phyloP scores from a whole-genome alignment of 2,797 vertebrate genomes.

The Zenarchopterus dispar region DNA sequence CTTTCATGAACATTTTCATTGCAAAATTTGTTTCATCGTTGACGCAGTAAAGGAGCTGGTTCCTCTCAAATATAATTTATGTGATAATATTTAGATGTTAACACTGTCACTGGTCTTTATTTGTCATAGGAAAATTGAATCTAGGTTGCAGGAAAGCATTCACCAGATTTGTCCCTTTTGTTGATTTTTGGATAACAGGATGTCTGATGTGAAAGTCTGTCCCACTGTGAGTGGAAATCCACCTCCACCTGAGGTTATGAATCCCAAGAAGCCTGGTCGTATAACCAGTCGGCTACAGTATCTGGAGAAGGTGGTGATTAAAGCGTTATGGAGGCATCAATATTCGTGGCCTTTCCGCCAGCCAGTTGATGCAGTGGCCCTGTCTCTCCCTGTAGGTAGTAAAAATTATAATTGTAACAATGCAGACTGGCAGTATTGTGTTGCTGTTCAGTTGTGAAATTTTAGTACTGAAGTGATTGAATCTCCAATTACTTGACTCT shows the following conservation, averaged over 20 bases:
- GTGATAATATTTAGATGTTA: too few relatives aligned
- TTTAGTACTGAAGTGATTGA: too few relatives aligned
- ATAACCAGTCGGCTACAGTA: slow-evolving; percentile 92
- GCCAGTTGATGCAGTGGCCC: slow-evolving; percentile 90
- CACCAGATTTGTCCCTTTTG: slow-evolving; percentile 17
- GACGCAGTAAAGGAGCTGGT: too few relatives aligned
- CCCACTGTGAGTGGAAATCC: slow-evolving; percentile 84
- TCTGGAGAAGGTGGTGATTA: slow-evolving; percentile 88
- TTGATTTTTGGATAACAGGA: slow-evolving; percentile 57
- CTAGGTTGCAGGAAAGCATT: slow-evolving; percentile 24
- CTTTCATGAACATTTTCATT: too few relatives aligned
- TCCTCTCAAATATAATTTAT: too few relatives aligned
- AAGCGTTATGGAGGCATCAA: slow-evolving; percentile 88
- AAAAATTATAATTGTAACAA: not conserved
- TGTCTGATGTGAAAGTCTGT: slow-evolving; percentile 81
- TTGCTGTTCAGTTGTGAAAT: not conserved
- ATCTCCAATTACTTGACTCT: too few relatives aligned
- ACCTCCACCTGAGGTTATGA: slow-evolving; percentile 87
- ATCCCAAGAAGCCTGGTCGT: slow-evolving; percentile 82
- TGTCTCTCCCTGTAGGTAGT: slow-evolving; percentile 90
- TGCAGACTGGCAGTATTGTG: not conserved
- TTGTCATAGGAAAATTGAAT: slow-evolving; percentile 55
- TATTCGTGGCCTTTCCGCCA: slow-evolving; percentile 95
- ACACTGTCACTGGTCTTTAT: too few relatives aligned
- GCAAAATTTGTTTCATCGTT: too few relatives aligned